Evolutionary conservation across 2,113 vertebrate genomes (phyloP).

Genomic region (Pseudois nayaur): DNA sequence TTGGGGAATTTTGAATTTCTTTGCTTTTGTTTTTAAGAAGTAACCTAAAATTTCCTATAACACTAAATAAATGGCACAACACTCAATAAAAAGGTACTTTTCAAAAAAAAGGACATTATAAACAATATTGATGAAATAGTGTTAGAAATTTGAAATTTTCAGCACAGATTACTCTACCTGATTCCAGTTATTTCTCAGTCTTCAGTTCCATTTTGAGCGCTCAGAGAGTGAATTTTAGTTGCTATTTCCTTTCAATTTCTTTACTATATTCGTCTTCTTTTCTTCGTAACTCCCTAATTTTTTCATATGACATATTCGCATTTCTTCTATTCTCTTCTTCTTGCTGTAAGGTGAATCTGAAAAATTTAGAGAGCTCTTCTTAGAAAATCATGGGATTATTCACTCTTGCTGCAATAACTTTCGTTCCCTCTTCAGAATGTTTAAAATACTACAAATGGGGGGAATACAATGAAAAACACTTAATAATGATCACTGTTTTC

Average conservation of each 20-base stretch:
- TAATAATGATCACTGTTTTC: neutral
- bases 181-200: too few species aligned
- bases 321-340: too few species aligned
- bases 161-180: neutral
- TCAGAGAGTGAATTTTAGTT: slow-evolving; percentile 53
- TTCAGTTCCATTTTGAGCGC: too few species aligned
- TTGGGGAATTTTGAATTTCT: slow-evolving; percentile 45
- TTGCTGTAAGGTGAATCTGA: too few species aligned
- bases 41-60: slow-evolving; percentile 63
- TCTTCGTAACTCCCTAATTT: slow-evolving; percentile 27
- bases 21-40: slow-evolving; percentile 46
- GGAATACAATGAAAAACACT: neutral
- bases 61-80: slow-evolving; percentile 35
- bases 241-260: slow-evolving; percentile 84
- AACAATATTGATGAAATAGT: neutral
- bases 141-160: neutral
- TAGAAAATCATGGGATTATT: neutral
- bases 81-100: too few species aligned
- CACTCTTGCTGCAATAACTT: neutral
- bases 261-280: slow-evolving; percentile 87
- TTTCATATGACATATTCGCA: too few species aligned
- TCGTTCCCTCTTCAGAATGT: neutral
- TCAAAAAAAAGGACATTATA: neutral
- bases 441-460: neutral
- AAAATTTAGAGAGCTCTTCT: too few species aligned